Evolutionary conservation across 2,888 invertebrate species (phyloP), one percentile per base, ranked within the genome.

Genomic region (Scaptomyza flava): DNA sequence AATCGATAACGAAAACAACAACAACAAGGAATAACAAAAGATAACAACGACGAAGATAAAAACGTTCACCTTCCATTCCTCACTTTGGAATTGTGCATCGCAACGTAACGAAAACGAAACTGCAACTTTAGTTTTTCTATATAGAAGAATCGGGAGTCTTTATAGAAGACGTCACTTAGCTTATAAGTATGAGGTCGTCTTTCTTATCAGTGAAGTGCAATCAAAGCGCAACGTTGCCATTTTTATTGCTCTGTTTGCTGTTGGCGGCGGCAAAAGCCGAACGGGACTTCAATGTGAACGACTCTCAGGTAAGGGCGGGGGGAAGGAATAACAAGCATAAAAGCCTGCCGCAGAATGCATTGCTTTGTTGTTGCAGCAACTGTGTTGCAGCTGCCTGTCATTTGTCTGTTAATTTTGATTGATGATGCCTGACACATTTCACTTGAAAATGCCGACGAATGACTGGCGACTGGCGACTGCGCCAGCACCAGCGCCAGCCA

Each of bases 271-370:
- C 77, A 56, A 74, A 63, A 57, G 90, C 87, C 59, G 91, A 91
- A 77, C 88, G 87, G 73, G 91, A 91, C 76, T 91, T 91, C 79
- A 91, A 91, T 86, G 91, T 89, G 77, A 91, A 91, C 64, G 91
- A 91, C 67, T 89, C 90, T 63, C 91, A 91, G 90, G 92, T 91
- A 79, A 89, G 87, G 69, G n/a, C n/a, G 6, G 58, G 46, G 47
- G 6, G 62, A 41, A 41, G 57, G 46, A 31, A 30, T 17, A 20
- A 17, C 1, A 2, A 0, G 34, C 12, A 48, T 30, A 17, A n/a
- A 42, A 52, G 53, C 14, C 20, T 34, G 45, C 27, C 30, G 33
- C 20, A 67, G 50, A 68, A 68, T 67, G 68, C 57, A 23, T 7
- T 41, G 58, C 48, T 36, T 43, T 59, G 46, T 27, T 43, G 34